These are phyloP conservation scores for Diacarnus erythraeanus DNA, from an alignment of 37 sponge, comb jelly and placozoan species.

Conservation along the genomic window DNA sequence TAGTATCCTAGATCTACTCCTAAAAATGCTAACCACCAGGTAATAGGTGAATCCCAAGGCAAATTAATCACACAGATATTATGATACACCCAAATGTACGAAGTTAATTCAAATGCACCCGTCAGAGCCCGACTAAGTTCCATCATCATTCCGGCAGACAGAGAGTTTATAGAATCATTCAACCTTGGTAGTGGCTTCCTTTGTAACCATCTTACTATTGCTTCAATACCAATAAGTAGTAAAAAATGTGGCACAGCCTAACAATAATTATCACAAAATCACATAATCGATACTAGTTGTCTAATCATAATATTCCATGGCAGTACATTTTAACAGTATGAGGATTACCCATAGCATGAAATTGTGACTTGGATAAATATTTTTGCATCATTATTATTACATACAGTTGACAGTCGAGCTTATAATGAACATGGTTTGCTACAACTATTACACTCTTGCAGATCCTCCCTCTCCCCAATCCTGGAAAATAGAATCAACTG, in stretches of 20 bases:
- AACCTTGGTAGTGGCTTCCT: conserved; percentile 30
- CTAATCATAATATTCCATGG: background rate
- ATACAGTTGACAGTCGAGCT: no score
- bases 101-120: conserved; percentile 40
- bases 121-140: background rate
- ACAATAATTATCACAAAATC: background rate
- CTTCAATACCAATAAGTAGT: conserved; percentile 68
- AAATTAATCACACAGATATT: conserved; percentile 46
- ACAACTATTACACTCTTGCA: no score
- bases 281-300: background rate
- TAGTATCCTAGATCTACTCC: conserved; percentile 79
- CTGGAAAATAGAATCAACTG: no score
- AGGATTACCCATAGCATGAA: background rate
- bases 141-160: conserved; percentile 67
- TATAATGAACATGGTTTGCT: no score
- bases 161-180: conserved; percentile 81
- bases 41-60: conserved; percentile 85
- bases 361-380: background rate
- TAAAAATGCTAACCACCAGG: conserved; percentile 85
- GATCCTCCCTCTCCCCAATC: no score
- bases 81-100: conserved; percentile 72
- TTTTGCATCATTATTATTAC: no score
- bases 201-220: conserved; percentile 30
- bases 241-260: conserved; percentile 79
- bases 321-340: background rate